These are phyloP conservation scores for Charanyca ferruginea DNA, from an alignment of 2,888 invertebrate genomes.

Conservation along the genomic window DNA sequence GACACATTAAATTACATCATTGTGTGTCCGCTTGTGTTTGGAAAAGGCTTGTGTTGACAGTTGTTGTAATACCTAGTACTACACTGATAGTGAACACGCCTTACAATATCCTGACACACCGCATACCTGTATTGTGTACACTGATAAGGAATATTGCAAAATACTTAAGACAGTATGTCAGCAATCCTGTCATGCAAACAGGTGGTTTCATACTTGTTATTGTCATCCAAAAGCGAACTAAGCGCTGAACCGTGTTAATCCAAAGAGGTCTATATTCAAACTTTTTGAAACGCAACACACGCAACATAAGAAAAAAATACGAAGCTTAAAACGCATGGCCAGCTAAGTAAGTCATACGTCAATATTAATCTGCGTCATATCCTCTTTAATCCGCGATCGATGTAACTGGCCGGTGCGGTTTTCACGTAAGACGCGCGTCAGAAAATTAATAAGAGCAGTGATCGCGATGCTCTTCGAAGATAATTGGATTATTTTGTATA, in stretches of 20 bases:
- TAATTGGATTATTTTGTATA: slow-evolving; percentile 43
- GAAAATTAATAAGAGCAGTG: slow-evolving; percentile 34
- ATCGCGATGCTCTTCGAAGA: slow-evolving; percentile 34
- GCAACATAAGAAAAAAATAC: neutral
- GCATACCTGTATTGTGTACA: slow-evolving; percentile 5
- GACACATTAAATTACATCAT: slow-evolving; percentile 38
- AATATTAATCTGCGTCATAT: slow-evolving; percentile 41
- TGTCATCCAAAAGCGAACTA: neutral
- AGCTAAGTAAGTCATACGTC: slow-evolving; percentile 15
- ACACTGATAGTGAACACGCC: slow-evolving; percentile 35
- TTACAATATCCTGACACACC: slow-evolving; percentile 9
- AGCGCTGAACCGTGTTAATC: neutral
- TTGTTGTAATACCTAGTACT: slow-evolving; percentile 4
- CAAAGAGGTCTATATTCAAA: slow-evolving; percentile 25
- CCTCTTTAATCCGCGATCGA: slow-evolving; percentile 40
- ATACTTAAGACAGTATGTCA: slow-evolving; percentile 8
- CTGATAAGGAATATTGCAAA: slow-evolving; percentile 34
- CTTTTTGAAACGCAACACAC: neutral
- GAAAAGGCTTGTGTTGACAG: slow-evolving; percentile 13
- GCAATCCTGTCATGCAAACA: slow-evolving; percentile 1
- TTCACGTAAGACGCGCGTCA: slow-evolving; percentile 48
- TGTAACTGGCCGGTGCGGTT: slow-evolving; percentile 33
- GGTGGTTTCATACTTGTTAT: neutral
- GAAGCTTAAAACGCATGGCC: neutral
- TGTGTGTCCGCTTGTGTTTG: slow-evolving; percentile 19